These are phyloP conservation scores for Periophthalmodon schlosseri DNA, from an alignment of 2,113 vertebrate species.

Conservation along the genomic window DNA sequence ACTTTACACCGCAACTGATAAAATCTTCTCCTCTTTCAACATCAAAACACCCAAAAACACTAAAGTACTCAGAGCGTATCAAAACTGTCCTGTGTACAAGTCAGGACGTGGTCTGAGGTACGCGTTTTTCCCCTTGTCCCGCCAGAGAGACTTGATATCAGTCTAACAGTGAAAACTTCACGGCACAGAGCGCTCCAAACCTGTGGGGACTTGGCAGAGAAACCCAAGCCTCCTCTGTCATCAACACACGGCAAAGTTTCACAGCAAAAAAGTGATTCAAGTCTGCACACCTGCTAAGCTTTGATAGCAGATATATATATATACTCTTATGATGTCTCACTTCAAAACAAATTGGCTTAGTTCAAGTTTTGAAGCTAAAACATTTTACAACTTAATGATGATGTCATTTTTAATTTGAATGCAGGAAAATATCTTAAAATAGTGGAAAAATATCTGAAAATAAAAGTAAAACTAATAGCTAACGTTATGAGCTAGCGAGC, in stretches of 20 bases:
- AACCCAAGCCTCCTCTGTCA: slow-evolving; percentile 46
- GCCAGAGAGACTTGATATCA: slow-evolving; percentile 34
- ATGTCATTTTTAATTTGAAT: too few relatives aligned
- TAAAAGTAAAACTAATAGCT: too few relatives aligned
- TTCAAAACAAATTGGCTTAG: background rate
- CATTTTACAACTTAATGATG: background rate
- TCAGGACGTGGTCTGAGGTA: slow-evolving; percentile 22
- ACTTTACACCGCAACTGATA: slow-evolving; percentile 30
- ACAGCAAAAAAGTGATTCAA: slow-evolving; percentile 57
- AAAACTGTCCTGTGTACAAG: slow-evolving; percentile 52
- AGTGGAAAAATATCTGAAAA: too few relatives aligned
- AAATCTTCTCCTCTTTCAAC: slow-evolving; percentile 24
- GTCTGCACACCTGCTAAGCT: slow-evolving; percentile 61
- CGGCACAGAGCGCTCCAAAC: slow-evolving; percentile 35
- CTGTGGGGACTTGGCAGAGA: slow-evolving; percentile 50
- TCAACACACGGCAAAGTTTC: slow-evolving; percentile 14
- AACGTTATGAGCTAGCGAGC: too few relatives aligned
- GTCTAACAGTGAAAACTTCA: slow-evolving; percentile 41
- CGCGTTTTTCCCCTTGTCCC: background rate
- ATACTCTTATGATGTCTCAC: background rate
- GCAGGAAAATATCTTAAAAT: too few relatives aligned
- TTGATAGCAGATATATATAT: slow-evolving; percentile 37
- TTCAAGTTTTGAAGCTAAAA: background rate
- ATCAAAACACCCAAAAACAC: slow-evolving; percentile 40
- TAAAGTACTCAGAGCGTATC: slow-evolving; percentile 42